A percentile compares a stretch with the other conserved stretches of the same genome.
Evolutionary conservation across 1,140 invertebrate species (phyloP).

Genomic region (Pogonomyrmex barbatus): DNA sequence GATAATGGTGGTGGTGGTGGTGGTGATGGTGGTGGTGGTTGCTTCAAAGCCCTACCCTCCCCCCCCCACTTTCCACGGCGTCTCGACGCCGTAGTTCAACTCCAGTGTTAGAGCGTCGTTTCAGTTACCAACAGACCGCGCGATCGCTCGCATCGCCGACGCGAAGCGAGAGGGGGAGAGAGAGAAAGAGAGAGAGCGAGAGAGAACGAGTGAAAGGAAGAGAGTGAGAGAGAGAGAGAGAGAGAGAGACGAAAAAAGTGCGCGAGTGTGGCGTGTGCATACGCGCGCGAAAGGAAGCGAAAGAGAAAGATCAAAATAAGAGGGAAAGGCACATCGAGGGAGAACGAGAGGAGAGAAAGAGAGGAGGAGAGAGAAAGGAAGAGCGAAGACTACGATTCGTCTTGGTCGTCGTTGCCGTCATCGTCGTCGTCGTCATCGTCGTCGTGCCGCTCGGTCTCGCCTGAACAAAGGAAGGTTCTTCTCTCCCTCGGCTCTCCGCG

Average conservation of each 20-base stretch:
- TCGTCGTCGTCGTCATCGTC: constrained; percentile 35
- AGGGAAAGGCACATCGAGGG: constrained; percentile 32
- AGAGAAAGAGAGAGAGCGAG: constrained; percentile 21
- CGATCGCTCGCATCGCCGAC: constrained; percentile 75
- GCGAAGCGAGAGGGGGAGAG: constrained; percentile 63
- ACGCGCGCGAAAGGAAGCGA: constrained; percentile 41
- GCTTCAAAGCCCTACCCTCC: neutral
- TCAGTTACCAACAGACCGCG: constrained; percentile 82
- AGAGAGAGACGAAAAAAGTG: constrained; percentile 21
- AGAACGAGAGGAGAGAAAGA: constrained; percentile 4
- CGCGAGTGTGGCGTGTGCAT: neutral
- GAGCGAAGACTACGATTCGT: constrained; percentile 63
- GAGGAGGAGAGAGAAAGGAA: constrained; percentile 13
- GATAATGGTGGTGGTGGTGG: constrained; percentile 9
- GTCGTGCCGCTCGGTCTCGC: constrained; percentile 70
- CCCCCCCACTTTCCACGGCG: constrained; percentile 55
- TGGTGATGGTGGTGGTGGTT: constrained; percentile 25
- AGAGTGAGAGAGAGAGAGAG: constrained; percentile 38
- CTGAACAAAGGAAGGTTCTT: constrained; percentile 76
- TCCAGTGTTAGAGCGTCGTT: constrained; percentile 64
- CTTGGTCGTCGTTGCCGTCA: neutral
- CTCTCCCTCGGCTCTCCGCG: constrained; percentile 66
- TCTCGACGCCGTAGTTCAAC: constrained; percentile 76
- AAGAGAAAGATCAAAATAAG: constrained; percentile 49
- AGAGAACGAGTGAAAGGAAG: neutral